Evolutionary conservation across 2,888 invertebrate species (phyloP).

Genomic region (Elgonia sp.): DNA sequence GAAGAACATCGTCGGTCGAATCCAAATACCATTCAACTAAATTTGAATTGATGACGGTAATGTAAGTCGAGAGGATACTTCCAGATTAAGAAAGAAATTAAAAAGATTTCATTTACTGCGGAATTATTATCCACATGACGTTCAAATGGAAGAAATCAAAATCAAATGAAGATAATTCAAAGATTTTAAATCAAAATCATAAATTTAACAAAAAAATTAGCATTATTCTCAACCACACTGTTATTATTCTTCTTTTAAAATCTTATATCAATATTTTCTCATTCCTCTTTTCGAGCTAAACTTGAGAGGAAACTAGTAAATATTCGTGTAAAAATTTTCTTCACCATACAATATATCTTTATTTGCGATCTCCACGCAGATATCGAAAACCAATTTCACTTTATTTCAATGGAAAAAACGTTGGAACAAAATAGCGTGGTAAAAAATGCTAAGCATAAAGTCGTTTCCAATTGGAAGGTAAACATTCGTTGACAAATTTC

Average conservation of each 20-base stretch:
- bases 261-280: neutral
- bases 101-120: too few species aligned
- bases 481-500: neutral
- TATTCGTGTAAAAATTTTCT: conserved; percentile 4
- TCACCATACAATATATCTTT: conserved; percentile 2
- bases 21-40: too few species aligned
- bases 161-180: too few species aligned
- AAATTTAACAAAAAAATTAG: neutral
- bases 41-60: too few species aligned
- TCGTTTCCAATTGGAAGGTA: neutral
- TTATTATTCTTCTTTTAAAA: neutral
- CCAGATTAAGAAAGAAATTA: too few species aligned
- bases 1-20: too few species aligned
- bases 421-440: neutral
- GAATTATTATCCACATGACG: too few species aligned
- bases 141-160: too few species aligned
- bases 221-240: neutral
- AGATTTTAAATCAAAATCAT: too few species aligned
- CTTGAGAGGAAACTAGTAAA: neutral
- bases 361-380: conserved; percentile 9
- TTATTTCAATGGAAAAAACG: conserved; percentile 9
- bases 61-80: too few species aligned
- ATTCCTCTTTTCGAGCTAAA: neutral
- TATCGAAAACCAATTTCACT: conserved; percentile 20
- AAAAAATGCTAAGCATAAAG: conserved; percentile 8